Percentiles rank a stretch among this genome's conserved stretches.
phyloP scores from a whole-genome alignment of 2,797 vertebrate genomes.

The Masticophis lateralis region DNA sequence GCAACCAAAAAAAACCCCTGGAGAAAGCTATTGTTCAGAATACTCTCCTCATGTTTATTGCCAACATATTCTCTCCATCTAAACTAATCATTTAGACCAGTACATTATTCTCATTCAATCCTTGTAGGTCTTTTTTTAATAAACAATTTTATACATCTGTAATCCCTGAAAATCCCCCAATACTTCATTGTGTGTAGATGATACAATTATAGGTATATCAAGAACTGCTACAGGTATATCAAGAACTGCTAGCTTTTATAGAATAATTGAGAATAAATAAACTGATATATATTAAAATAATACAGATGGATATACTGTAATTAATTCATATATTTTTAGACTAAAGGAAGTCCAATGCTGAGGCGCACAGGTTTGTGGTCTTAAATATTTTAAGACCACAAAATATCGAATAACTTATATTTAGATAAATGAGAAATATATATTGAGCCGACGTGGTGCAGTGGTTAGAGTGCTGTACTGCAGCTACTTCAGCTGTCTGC shows the following conservation, averaged over 20 bases:
- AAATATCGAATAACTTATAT: neutral
- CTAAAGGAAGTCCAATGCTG: neutral
- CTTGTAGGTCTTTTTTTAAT: neutral
- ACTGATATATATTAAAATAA: neutral
- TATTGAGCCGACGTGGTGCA: neutral
- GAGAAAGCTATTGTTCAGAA: neutral
- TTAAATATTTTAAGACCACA: neutral
- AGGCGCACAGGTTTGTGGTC: neutral
- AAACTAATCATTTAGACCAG: neutral
- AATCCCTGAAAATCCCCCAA: neutral
- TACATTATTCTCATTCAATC: neutral
- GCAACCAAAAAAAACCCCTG: neutral
- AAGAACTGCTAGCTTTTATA: neutral
- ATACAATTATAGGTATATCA: neutral
- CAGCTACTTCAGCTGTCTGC: no score
- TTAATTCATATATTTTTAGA: neutral
- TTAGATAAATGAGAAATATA: neutral
- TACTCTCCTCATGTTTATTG: neutral
- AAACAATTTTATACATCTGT: neutral
- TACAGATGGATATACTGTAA: neutral
- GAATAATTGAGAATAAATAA: neutral
- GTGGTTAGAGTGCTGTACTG: no score
- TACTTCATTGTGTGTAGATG: neutral
- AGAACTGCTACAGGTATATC: neutral
- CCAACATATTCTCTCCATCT: neutral